These are phyloP conservation scores for Typhlomys cinereus DNA, from an alignment of 2,113 vertebrate genomes.

Conservation along the genomic window DNA sequence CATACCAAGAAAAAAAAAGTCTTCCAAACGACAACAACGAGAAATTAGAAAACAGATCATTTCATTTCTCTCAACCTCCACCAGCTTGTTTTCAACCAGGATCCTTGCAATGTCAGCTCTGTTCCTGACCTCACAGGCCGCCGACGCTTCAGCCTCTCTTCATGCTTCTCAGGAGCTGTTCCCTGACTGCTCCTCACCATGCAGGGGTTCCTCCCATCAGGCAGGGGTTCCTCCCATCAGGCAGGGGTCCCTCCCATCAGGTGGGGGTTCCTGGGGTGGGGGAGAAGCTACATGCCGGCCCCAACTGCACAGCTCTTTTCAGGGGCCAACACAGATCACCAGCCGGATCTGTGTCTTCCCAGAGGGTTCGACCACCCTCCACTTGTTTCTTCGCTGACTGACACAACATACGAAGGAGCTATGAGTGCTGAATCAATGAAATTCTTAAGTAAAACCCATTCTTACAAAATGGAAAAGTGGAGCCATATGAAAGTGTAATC, in stretches of 20 bases:
- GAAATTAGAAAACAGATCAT: neutral
- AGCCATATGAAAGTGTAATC: slow-evolving; percentile 2
- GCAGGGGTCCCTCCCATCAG: neutral
- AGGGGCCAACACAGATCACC: neutral
- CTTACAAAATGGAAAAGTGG: neutral
- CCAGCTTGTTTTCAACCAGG: neutral
- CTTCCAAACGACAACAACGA: slow-evolving; percentile 17
- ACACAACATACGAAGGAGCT: neutral
- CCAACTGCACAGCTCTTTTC: neutral
- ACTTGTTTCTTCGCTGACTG: neutral
- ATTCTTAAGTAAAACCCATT: neutral
- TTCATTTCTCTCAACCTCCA: neutral
- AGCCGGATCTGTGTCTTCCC: neutral
- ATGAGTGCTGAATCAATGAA: neutral
- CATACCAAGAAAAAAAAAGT: neutral
- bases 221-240: neutral
- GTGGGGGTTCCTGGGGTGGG: too few species aligned
- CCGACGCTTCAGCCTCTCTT: neutral
- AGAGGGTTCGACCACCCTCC: neutral
- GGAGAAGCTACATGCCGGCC: too few species aligned
- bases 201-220: neutral
- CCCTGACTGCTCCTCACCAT: neutral
- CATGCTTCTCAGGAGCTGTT: neutral
- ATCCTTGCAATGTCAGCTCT: neutral
- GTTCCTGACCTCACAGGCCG: too few species aligned